Evolutionary conservation across 2,113 vertebrate genomes (phyloP).

Genomic region (Myodes glareolus): DNA sequence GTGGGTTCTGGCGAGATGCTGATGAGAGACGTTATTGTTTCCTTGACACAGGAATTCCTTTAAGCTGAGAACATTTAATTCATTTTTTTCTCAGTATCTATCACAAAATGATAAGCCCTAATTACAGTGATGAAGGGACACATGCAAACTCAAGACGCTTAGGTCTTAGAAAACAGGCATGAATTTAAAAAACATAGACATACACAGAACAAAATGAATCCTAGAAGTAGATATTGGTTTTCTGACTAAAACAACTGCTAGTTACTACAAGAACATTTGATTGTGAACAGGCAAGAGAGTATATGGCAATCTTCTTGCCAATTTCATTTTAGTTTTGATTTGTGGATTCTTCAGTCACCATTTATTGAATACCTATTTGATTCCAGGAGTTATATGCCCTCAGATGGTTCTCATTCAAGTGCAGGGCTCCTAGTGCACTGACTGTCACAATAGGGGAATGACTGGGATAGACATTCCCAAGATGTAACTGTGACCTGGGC

Average conservation of each 20-base stretch:
- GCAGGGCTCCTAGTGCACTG: not conserved
- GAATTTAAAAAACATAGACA: not conserved
- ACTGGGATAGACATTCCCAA: not conserved
- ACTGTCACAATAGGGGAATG: not conserved
- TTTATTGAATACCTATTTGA: not conserved
- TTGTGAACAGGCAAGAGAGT: not conserved
- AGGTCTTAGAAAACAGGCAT: not conserved
- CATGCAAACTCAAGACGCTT: not conserved
- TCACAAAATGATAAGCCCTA: not conserved
- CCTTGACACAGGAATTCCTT: not conserved
- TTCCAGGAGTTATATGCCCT: not conserved
- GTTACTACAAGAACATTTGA: not conserved
- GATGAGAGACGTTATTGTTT: slow-evolving; percentile 23
- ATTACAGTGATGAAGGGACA: not conserved
- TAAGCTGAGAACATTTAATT: not conserved
- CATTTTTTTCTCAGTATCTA: not conserved
- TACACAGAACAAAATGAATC: not conserved
- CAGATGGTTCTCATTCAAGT: not conserved
- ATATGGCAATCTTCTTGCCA: not conserved
- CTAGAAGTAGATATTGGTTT: not conserved
- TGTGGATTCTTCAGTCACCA: not conserved
- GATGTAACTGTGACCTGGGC: not conserved
- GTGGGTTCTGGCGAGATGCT: not conserved
- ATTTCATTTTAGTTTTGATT: not conserved
- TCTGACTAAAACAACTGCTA: not conserved